Conservation (phyloP, 53 echinoderm and acorn worm species). For the Echinarachnius parma region DNA sequence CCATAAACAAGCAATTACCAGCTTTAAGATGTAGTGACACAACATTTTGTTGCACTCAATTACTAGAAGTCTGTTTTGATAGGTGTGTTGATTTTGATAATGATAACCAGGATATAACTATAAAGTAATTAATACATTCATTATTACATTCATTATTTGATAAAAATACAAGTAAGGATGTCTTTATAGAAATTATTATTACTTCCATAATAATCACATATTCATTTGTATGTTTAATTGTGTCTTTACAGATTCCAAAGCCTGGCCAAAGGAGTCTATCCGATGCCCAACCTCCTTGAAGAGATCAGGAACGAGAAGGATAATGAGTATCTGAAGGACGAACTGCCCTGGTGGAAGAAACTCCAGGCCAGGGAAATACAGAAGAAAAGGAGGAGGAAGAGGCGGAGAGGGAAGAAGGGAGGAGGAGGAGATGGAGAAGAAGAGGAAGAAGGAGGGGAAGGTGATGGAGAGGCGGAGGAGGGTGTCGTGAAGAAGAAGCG, state of each 20-base stretch:
- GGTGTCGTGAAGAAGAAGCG: conserved; percentile 24
- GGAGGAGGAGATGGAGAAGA: conserved; percentile 9
- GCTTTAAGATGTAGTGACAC: no score
- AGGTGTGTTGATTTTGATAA: no score
- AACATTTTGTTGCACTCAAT: no score
- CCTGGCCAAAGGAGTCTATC: conserved; percentile 71
- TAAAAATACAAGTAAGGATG: no score
- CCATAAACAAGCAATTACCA: no score
- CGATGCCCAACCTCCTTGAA: conserved; percentile 61
- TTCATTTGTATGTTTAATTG: neutral
- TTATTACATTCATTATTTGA: no score
- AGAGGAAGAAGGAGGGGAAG: conserved; percentile 10
- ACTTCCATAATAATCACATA: no score
- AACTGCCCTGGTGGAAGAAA: conserved; percentile 42
- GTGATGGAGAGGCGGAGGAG: conserved; percentile 32
- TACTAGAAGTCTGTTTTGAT: no score
- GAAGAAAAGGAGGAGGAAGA: conserved; percentile 40
- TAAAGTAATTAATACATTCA: no score
- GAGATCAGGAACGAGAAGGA: conserved; percentile 53
- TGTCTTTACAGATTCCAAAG: conserved; percentile 56
- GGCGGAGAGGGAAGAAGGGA: conserved; percentile 29
- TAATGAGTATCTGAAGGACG: conserved; percentile 40
- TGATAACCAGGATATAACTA: no score
- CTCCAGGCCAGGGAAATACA: conserved; percentile 31
- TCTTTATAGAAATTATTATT: no score